Evolutionary conservation across 2,113 vertebrate species (phyloP).

Genomic region (Eolophus roseicapilla): DNA sequence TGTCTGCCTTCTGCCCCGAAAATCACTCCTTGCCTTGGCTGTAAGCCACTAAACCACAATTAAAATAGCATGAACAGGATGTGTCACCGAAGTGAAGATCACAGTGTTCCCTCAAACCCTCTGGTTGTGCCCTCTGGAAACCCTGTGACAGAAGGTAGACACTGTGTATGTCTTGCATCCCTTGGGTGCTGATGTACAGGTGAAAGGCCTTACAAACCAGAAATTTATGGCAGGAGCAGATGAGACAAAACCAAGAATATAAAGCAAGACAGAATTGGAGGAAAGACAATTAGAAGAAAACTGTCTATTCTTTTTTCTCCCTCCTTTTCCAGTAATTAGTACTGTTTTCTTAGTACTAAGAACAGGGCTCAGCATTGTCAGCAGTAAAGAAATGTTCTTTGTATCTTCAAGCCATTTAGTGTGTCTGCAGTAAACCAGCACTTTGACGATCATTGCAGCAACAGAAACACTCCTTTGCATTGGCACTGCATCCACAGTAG

Average conservation of each 20-base stretch:
- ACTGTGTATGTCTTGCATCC: background rate
- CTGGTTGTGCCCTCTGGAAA: background rate
- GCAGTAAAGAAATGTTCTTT: background rate
- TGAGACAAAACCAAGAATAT: constrained; percentile 16
- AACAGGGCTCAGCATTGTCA: background rate
- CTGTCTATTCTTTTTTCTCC: background rate
- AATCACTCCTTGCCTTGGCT: constrained; percentile 22
- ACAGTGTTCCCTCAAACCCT: background rate
- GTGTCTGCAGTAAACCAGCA: background rate
- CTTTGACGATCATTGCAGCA: background rate
- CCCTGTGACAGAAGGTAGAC: background rate
- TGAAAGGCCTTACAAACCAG: background rate
- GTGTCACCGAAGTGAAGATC: constrained; percentile 23
- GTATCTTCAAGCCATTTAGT: background rate
- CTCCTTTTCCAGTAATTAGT: background rate
- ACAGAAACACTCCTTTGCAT: background rate
- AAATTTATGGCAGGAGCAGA: constrained; percentile 5
- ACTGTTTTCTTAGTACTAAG: background rate
- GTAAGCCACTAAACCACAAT: constrained; percentile 30
- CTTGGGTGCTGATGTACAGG: background rate
- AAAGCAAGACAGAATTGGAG: constrained; percentile 12
- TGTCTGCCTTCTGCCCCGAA: constrained; percentile 29
- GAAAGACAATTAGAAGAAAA: constrained; percentile 24
- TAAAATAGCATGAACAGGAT: constrained; percentile 26
- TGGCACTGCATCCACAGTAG: background rate